Evolutionary conservation across 2,113 vertebrate species (phyloP).

Genomic region (Stomatorhinus ivindoensis): DNA sequence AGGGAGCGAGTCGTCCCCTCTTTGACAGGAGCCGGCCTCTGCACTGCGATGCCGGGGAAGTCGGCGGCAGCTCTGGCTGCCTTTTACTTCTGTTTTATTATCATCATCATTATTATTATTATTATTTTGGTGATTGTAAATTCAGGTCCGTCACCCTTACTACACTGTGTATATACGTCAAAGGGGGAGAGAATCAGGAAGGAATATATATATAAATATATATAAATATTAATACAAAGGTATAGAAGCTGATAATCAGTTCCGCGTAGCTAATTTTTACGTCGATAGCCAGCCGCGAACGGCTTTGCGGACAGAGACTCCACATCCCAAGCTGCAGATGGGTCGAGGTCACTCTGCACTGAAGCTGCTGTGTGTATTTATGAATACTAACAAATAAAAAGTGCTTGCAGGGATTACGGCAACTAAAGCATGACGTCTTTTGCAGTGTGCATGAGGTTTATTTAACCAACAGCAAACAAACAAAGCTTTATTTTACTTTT

Average conservation of each 20-base stretch:
- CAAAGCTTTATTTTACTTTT: slow-evolving; percentile 75
- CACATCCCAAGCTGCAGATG: slow-evolving; percentile 88
- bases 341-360: slow-evolving; percentile 79
- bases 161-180: slow-evolving; percentile 98
- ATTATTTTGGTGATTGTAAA: slow-evolving; percentile 96
- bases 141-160: slow-evolving; percentile 99
- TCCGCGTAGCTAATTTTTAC: slow-evolving; percentile 92
- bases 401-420: slow-evolving; percentile 99
- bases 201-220: slow-evolving; percentile 70
- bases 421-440: slow-evolving; percentile 99
- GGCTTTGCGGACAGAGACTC: slow-evolving; percentile 87
- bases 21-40: slow-evolving; percentile 99
- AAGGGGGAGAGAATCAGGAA: slow-evolving; percentile 62
- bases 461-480: slow-evolving; percentile 80
- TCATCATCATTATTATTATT: slow-evolving; percentile 37
- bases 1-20: slow-evolving; percentile 96
- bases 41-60: slow-evolving; percentile 99
- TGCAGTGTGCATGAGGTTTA: slow-evolving; percentile 96
- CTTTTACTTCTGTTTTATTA: slow-evolving; percentile 15
- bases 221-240: slow-evolving; percentile 30
- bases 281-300: slow-evolving; percentile 81
- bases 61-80: slow-evolving; percentile 52
- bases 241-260: slow-evolving; percentile 87
- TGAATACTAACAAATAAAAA: slow-evolving; percentile 99
- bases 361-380: slow-evolving; percentile 99